These are phyloP conservation scores for Lamproptera curius DNA, from an alignment of 2,888 invertebrate species.

Conservation along the genomic window DNA sequence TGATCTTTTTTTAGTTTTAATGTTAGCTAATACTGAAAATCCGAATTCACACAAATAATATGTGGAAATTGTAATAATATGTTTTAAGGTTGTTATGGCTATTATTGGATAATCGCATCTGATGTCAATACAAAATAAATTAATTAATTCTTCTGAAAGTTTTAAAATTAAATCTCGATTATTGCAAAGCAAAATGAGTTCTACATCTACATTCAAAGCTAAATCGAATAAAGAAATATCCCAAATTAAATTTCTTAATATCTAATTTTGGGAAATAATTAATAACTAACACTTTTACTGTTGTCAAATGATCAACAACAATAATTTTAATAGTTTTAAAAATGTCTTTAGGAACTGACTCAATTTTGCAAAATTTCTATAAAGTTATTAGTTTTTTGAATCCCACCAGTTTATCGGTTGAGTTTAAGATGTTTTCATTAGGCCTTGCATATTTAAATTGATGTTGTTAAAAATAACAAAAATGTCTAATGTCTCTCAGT, in stretches of 20 bases:
- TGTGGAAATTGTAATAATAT: slow-evolving; percentile 9
- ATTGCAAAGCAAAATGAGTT: slow-evolving; percentile 18
- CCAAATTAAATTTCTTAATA: slow-evolving; percentile 16
- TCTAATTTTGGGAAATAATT: slow-evolving; percentile 17
- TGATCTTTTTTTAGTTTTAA: slow-evolving; percentile 17
- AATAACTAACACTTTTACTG: slow-evolving; percentile 15
- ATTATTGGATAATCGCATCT: slow-evolving; percentile 8
- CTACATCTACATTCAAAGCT: slow-evolving; percentile 18
- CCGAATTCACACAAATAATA: slow-evolving; percentile 17
- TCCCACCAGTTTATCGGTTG: slow-evolving; percentile 21
- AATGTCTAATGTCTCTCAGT: slow-evolving; percentile 14
- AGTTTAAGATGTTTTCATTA: slow-evolving; percentile 22
- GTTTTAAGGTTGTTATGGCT: slow-evolving; percentile 8
- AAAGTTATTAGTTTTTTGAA: slow-evolving; percentile 18
- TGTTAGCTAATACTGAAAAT: slow-evolving; percentile 19
- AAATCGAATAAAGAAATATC: slow-evolving; percentile 14
- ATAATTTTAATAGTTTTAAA: slow-evolving; percentile 21
- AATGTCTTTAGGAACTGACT: slow-evolving; percentile 17
- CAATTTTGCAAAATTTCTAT: slow-evolving; percentile 17
- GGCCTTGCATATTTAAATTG: slow-evolving; percentile 20
- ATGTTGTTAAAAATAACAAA: slow-evolving; percentile 20
- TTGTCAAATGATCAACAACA: slow-evolving; percentile 12
- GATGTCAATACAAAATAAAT: slow-evolving; percentile 19
- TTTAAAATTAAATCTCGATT: slow-evolving; percentile 19
- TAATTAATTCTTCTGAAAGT: slow-evolving; percentile 16